Evolutionary conservation across 2,797 vertebrate species (phyloP).

Genomic region (Muscicapa striata): DNA sequence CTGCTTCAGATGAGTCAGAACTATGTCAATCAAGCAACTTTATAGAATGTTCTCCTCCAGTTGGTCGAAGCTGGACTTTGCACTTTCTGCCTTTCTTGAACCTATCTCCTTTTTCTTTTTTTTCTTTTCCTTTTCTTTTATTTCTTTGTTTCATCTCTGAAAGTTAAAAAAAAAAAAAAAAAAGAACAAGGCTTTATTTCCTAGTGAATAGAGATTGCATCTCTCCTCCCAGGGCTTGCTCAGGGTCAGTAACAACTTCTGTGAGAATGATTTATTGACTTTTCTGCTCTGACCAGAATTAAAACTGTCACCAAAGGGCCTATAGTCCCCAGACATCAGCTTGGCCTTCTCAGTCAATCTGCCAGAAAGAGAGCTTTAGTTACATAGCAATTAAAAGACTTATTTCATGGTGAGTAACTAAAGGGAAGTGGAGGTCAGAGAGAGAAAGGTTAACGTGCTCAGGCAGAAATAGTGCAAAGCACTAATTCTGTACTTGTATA

Average conservation of each 20-base stretch:
- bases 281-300: constrained; percentile 66
- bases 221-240: constrained; percentile 57
- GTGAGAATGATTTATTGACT: constrained; percentile 74
- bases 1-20: background rate
- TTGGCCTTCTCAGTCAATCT: constrained; percentile 69
- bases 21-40: background rate
- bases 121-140: background rate
- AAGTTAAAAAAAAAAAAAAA: background rate
- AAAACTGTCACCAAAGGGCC: constrained; percentile 66
- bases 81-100: background rate
- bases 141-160: background rate
- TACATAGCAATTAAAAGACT: constrained; percentile 72
- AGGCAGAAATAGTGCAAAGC: background rate
- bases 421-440: constrained; percentile 29
- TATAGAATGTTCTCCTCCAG: background rate
- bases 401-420: constrained; percentile 68
- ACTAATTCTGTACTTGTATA: background rate
- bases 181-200: constrained; percentile 17
- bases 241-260: constrained; percentile 65
- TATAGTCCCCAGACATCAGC: constrained; percentile 53
- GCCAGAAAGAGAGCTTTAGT: constrained; percentile 59
- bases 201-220: constrained; percentile 36
- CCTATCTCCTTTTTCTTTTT: background rate
- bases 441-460: background rate
- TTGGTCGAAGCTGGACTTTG: background rate